phyloP scores from a whole-genome alignment of 2,797 vertebrate species.

The Xyrichtys novacula region DNA sequence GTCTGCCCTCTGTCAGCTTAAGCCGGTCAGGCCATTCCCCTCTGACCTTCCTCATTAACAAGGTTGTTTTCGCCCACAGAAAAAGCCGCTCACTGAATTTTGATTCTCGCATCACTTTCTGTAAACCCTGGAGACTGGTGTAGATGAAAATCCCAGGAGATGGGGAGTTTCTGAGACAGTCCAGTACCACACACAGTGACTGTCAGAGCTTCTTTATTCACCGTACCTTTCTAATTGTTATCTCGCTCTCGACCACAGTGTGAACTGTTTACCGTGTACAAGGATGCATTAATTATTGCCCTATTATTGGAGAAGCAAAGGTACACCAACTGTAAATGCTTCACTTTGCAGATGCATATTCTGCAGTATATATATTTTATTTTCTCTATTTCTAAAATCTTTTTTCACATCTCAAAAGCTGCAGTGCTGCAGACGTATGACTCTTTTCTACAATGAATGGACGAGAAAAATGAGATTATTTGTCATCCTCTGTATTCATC shows the following conservation, averaged over 20 bases:
- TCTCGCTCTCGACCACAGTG: too few species aligned
- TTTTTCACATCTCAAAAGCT: too few species aligned
- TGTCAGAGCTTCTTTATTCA: background rate
- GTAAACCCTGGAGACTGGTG: constrained; percentile 13
- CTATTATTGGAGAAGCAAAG: background rate
- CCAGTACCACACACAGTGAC: background rate
- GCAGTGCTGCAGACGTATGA: too few species aligned
- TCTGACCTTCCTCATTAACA: constrained; percentile 28
- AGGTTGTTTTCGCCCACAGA: constrained; percentile 1
- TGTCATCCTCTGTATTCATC: too few species aligned
- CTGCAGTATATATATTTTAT: background rate
- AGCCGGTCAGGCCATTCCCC: constrained; percentile 14
- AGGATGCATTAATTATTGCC: background rate
- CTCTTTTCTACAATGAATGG: too few species aligned
- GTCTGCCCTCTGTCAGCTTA: constrained; percentile 4
- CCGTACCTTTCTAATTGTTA: background rate
- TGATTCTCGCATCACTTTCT: constrained; percentile 14
- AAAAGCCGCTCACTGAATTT: constrained; percentile 10
- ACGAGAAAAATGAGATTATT: too few species aligned
- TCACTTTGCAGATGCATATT: background rate
- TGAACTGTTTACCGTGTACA: too few species aligned
- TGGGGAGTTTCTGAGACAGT: background rate
- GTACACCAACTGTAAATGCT: background rate
- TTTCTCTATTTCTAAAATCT: background rate
- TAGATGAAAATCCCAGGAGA: constrained; percentile 5